These are phyloP conservation scores for Aspiorhynchus laticeps DNA, from an alignment of 2,113 vertebrate species.

Conservation along the genomic window DNA sequence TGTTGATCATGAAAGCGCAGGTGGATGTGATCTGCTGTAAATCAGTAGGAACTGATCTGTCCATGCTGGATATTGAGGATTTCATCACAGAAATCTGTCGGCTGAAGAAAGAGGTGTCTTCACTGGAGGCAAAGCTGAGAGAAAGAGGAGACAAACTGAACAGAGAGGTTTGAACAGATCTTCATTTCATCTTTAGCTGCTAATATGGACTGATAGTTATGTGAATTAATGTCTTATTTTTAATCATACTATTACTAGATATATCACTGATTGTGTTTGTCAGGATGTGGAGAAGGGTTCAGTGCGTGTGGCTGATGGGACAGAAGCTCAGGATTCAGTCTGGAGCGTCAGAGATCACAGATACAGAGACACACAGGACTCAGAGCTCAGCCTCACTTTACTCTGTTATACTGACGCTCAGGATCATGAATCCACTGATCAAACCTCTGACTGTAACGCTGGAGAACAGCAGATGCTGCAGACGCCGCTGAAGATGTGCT, in stretches of 20 bases:
- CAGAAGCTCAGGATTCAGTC: background rate
- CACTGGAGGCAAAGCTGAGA: constrained; percentile 34
- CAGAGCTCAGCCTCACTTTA: constrained; percentile 23
- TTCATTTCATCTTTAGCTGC: background rate
- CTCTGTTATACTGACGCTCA: constrained; percentile 13
- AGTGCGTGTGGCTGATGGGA: background rate
- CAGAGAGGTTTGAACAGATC: background rate
- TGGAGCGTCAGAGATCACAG: constrained; percentile 6
- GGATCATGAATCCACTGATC: constrained; percentile 9
- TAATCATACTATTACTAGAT: too few relatives aligned
- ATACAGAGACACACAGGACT: constrained; percentile 26
- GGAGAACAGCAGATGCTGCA: constrained; percentile 19
- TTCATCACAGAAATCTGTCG: constrained; percentile 27
- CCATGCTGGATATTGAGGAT: constrained; percentile 34
- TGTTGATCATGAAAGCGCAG: background rate
- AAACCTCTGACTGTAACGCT: background rate
- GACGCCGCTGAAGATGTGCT: constrained; percentile 13
- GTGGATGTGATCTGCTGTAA: constrained; percentile 16
- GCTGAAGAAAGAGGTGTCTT: constrained; percentile 35
- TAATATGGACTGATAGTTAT: too few relatives aligned
- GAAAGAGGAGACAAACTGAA: constrained; percentile 19
- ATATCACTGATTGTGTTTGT: too few relatives aligned
- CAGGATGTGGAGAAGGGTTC: constrained; percentile 3
- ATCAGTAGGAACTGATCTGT: constrained; percentile 38
- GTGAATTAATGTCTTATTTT: too few relatives aligned